A percentile compares a stretch with the other conserved stretches of the same genome.
Evolutionary conservation across 2,113 vertebrate species (phyloP).

Genomic region (Atrichornis clamosus): DNA sequence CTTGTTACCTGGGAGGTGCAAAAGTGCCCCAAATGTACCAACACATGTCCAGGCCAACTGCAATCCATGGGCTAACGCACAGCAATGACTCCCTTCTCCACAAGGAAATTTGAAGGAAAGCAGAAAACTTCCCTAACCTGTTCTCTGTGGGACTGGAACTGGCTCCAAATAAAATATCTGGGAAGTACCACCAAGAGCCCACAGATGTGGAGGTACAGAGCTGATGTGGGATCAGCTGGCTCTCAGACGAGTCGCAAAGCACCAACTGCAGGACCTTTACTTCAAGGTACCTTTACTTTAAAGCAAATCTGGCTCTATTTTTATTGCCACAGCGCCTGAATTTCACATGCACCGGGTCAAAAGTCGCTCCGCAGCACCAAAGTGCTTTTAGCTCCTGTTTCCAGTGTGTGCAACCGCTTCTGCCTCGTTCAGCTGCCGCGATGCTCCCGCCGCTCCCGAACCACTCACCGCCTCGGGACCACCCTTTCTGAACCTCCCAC

Average conservation of each 20-base stretch:
- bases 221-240: accelerated
- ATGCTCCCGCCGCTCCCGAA: background rate
- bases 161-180: accelerated
- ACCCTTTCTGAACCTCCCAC: background rate
- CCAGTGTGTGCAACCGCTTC: accelerated
- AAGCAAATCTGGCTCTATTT: background rate
- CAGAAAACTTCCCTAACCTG: background rate
- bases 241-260: accelerated
- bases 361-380: accelerated
- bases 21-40: accelerated
- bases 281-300: background rate
- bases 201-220: background rate
- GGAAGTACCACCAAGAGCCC: background rate
- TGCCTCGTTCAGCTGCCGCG: background rate
- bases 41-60: accelerated
- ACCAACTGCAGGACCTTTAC: background rate
- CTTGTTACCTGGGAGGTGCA: accelerated
- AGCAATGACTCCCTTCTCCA: accelerated
- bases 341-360: background rate
- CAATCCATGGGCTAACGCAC: background rate
- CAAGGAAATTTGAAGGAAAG: accelerated
- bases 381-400: accelerated
- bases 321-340: background rate
- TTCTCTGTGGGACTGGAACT: accelerated
- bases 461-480: background rate